These are phyloP conservation scores for Meriones unguiculatus DNA, from an alignment of 2,113 vertebrate species.

Conservation along the genomic window DNA sequence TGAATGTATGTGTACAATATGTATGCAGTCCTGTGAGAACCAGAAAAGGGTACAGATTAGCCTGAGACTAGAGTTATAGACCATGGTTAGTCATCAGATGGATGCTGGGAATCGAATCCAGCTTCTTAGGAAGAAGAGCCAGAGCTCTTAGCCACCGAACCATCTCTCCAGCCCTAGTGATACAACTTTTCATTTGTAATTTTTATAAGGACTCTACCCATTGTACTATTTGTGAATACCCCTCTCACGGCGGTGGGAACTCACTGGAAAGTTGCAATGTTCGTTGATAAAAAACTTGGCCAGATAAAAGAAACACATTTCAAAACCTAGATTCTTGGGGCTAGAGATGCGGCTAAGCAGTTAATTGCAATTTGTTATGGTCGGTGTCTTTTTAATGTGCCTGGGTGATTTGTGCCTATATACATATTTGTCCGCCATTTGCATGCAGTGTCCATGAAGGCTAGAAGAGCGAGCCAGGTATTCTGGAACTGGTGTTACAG, in stretches of 20 bases:
- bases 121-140: neutral
- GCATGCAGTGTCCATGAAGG: neutral
- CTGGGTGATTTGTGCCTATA: neutral
- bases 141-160: neutral
- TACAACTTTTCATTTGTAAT: neutral
- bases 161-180: neutral
- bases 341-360: neutral
- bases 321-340: neutral
- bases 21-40: neutral
- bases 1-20: neutral
- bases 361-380: neutral
- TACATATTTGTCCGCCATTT: no score
- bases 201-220: neutral
- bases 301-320: neutral
- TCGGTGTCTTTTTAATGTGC: neutral
- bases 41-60: neutral
- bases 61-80: neutral
- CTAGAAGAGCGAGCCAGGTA: neutral
- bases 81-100: neutral
- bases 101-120: neutral
- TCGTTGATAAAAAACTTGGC: neutral
- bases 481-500: neutral
- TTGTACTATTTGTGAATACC: neutral
- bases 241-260: neutral
- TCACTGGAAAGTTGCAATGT: neutral